Evolutionary conservation across 2,888 invertebrate species (phyloP), one percentile per base, ranked within the genome.

Genomic region (Tenthredo notha): DNA sequence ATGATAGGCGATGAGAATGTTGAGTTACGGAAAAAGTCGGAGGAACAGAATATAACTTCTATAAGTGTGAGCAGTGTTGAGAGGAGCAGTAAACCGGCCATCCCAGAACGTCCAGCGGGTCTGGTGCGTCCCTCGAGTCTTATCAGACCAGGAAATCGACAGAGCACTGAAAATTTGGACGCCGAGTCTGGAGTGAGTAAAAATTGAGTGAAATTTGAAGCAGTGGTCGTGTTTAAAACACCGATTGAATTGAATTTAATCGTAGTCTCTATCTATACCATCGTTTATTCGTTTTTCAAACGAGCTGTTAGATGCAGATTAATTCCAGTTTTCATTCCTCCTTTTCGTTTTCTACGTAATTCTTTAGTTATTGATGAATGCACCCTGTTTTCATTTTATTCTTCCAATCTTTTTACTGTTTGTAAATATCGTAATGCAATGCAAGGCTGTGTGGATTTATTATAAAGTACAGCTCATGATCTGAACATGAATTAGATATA

Each of bases 101-200:
- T 98, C 88, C 98, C 98, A 80, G 97, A 97, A 92, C 95, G 98
- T 85, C 97, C 97, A 78, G 96, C 96, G 65, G 95, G 96, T 74
- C 94, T 97, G 85, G 94, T 95, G 29, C 95, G 95, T 88, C 95
- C 95, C 6, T 91, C 92, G 2, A 93, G 92, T 87, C 91, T 93
- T 21, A 90, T 93, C 58, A 90, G 92, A 75, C 87, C 86, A 40
- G 89, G 89, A 33, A 90, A 91, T 40, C 91, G 92, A 70, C 91
- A 91, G 67, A 92, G 91, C 86, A 92, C 90, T 86, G 93, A 93
- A 84, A 92, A 91, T 88, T 86, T 90, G 88, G 93, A 93, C 87
- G 87, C 87, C 67, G 92, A 93, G 70, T 87, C 92, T 85, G 93
- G 93, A 89, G 93, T 93, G 88, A 92, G 93, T 58, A 86, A 85